Percentiles rank a stretch among this genome's conserved stretches.
Conservation (phyloP, 2,113 vertebrate genomes). For the Podarcis raffonei region DNA sequence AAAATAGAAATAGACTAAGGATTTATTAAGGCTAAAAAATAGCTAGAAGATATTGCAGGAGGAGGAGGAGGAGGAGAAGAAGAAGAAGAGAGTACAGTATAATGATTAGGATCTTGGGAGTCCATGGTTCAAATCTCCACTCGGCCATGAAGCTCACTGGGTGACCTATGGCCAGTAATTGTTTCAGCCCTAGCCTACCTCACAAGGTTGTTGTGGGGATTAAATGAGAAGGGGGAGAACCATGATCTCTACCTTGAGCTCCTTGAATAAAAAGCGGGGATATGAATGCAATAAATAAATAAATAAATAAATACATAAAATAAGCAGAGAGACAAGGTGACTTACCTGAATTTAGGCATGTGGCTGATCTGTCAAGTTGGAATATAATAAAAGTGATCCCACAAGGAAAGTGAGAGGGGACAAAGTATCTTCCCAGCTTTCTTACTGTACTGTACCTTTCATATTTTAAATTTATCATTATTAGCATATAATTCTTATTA, state of each 20-base stretch:
- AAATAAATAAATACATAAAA: too few relatives aligned
- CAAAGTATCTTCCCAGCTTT: background rate
- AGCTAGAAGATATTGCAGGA: background rate
- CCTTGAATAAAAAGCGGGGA: too few relatives aligned
- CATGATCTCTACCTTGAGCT: too few relatives aligned
- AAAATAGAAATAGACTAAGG: background rate
- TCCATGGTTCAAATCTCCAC: too few relatives aligned
- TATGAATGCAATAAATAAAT: too few relatives aligned
- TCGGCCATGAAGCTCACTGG: too few relatives aligned
- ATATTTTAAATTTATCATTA: conserved; percentile 55
- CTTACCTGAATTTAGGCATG: background rate
- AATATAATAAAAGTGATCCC: background rate
- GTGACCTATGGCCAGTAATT: too few relatives aligned
- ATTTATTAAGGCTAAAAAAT: background rate
- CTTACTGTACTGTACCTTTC: background rate
- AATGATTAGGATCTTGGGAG: too few relatives aligned
- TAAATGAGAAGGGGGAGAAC: background rate
- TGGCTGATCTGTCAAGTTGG: background rate
- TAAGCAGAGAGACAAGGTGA: background rate
- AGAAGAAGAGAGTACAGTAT: too few relatives aligned
- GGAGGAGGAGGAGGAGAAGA: background rate
- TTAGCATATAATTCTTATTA: conserved; percentile 49
- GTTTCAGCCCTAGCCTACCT: too few relatives aligned
- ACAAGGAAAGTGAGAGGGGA: background rate
- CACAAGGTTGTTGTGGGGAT: too few relatives aligned